Evolutionary conservation across 2,888 invertebrate genomes (phyloP), one percentile per base, ranked within the genome.

Genomic region (Acanthosepion pharaonis): DNA sequence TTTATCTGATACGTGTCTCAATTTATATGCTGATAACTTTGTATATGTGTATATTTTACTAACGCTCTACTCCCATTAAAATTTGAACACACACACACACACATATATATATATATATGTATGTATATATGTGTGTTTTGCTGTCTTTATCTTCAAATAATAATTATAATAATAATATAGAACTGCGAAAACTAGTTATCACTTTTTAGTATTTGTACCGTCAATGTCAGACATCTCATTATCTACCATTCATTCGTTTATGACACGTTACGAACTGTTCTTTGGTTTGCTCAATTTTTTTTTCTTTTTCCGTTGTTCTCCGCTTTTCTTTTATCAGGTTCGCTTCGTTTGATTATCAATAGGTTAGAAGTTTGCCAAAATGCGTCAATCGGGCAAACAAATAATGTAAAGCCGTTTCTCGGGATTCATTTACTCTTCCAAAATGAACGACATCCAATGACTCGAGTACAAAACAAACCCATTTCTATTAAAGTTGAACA

Each of bases 151-250:
- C 23, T 59, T 23, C 23, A 23, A 59, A 59, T 23, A 6, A 20
- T 59, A 59, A 59, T 59, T 6, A 20, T 33, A 33, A 33, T 33
- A 33, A 59, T 20, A 59, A 59, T 23, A 20, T 5, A 59, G 59
- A 23, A 78, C 78, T 78, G 78, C n/a, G 33, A 78, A 78, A 78
- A n/a, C 78, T 78, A 78, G 78, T 78, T 78, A 78, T n/a, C 78
- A 78, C 78, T n/a, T 78, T 33, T 78, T 78, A 78, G 33, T 78
- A 78, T 9, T 5, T 8, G n/a, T n/a, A 11, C n/a, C n/a, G n/a
- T 78, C 78, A 78, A 78, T n/a, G 78, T n/a, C 78, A 33, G 78
- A 78, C n/a, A 78, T 33, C 11, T 78, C 33, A n/a, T 78, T 78
- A 78, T 78, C n/a, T 78, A 78, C 15, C n/a, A 11, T 33, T n/a